phyloP scores from a whole-genome alignment of 2,113 vertebrate species.

The Oreochromis aureus region DNA sequence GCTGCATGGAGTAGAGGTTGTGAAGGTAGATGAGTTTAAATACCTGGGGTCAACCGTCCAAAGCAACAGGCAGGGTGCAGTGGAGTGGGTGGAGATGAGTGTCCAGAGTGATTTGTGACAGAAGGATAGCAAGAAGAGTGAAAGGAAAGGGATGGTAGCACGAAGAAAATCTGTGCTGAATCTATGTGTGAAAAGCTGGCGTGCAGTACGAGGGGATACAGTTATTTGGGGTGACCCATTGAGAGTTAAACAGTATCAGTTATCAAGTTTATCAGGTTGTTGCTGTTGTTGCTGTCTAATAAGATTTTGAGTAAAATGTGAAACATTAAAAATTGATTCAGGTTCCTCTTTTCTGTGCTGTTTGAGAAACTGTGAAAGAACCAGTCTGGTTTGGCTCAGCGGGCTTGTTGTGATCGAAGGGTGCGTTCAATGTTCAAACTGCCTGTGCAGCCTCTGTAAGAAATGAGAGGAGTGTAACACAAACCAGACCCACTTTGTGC shows the following conservation, averaged over 20 bases:
- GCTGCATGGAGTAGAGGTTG: neutral
- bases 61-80: neutral
- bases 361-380: neutral
- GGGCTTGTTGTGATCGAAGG: neutral
- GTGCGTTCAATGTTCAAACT: neutral
- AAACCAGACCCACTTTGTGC: neutral
- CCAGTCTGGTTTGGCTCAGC: neutral
- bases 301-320: neutral
- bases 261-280: neutral
- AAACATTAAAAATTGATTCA: neutral
- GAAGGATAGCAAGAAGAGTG: neutral
- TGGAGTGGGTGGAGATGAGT: neutral
- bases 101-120: neutral
- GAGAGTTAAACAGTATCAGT: neutral
- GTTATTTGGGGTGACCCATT: neutral
- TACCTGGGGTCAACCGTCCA: neutral
- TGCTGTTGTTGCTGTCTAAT: neutral
- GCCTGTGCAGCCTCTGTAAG: neutral
- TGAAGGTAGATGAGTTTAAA: neutral
- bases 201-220: neutral
- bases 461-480: neutral
- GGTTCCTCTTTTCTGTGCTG: neutral
- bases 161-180: neutral
- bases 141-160: neutral
- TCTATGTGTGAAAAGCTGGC: neutral